These are phyloP conservation scores for Diploptera punctata DNA, from an alignment of 2,888 invertebrate species.

Conservation along the genomic window DNA sequence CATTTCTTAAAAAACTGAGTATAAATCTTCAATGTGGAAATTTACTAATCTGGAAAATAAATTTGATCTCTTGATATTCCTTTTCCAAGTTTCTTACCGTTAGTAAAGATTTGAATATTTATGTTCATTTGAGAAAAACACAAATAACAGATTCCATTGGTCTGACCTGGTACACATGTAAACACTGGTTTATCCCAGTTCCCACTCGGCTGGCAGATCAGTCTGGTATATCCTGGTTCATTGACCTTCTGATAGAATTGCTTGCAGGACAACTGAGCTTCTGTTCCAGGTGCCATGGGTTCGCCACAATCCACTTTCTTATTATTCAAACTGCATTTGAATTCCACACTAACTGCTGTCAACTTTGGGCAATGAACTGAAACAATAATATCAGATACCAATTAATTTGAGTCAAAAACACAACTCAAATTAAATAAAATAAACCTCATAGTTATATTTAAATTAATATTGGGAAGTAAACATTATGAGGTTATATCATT, in stretches of 20 bases:
- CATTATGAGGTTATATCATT: too few relatives aligned
- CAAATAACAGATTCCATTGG: slow-evolving; percentile 29
- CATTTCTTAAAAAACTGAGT: too few relatives aligned
- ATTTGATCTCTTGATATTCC: too few relatives aligned
- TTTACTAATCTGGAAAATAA: too few relatives aligned
- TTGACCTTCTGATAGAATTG: slow-evolving; percentile 47
- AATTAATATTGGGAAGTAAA: too few relatives aligned
- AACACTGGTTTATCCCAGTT: slow-evolving; percentile 47
- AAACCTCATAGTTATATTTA: too few relatives aligned
- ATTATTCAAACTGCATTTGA: slow-evolving; percentile 45
- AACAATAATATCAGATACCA: too few relatives aligned
- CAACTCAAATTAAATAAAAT: too few relatives aligned
- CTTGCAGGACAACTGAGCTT: slow-evolving; percentile 48
- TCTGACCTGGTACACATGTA: slow-evolving; percentile 47
- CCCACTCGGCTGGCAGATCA: slow-evolving; percentile 46
- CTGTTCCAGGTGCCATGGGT: slow-evolving; percentile 46
- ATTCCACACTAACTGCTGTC: slow-evolving; percentile 46
- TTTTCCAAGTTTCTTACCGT: too few relatives aligned
- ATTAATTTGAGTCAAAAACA: too few relatives aligned
- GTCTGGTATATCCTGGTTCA: slow-evolving; percentile 48
- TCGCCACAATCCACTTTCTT: slow-evolving; percentile 46
- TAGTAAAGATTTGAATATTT: not conserved
- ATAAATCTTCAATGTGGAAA: too few relatives aligned
- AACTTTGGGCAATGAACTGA: slow-evolving; percentile 45
- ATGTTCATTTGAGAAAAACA: slow-evolving; percentile 19